Conservation (phyloP, 2,888 invertebrate species). For the Synergus gifuensis region DNA sequence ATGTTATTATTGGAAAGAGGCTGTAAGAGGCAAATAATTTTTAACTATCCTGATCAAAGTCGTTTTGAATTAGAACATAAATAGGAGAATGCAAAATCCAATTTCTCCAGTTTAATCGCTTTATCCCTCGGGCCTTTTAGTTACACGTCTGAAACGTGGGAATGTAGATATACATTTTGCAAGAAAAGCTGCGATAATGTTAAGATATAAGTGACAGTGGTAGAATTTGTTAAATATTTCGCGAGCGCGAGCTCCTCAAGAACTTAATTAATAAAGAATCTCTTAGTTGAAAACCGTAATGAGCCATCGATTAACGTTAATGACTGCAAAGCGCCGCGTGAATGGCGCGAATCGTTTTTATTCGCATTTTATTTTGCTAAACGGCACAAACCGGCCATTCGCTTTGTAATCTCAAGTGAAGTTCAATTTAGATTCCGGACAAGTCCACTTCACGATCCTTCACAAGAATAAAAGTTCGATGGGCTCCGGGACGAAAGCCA, state of each 20-base stretch:
- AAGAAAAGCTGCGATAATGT: slow-evolving; percentile 13
- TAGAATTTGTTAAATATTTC: slow-evolving; percentile 1
- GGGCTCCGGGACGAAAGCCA: slow-evolving; percentile 6
- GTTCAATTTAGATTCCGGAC: background rate
- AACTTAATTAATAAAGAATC: slow-evolving; percentile 39
- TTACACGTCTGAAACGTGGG: background rate
- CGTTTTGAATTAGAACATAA: background rate
- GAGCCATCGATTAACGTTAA: slow-evolving; percentile 22
- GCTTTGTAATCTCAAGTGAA: slow-evolving; percentile 25
- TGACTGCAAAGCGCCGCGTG: slow-evolving; percentile 23
- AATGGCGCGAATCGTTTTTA: slow-evolving; percentile 20
- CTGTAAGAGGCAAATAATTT: background rate
- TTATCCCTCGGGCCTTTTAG: slow-evolving; percentile 15
- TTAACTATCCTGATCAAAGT: background rate
- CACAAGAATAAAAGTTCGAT: slow-evolving; percentile 15
- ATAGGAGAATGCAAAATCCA: background rate
- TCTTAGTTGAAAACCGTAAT: slow-evolving; percentile 16
- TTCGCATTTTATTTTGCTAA: background rate
- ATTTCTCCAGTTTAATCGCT: slow-evolving; percentile 18
- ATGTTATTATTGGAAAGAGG: too few relatives aligned
- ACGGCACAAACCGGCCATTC: background rate
- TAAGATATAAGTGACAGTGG: background rate
- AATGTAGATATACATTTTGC: slow-evolving; percentile 8
- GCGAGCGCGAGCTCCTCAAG: background rate
- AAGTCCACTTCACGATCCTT: slow-evolving; percentile 2